These are phyloP conservation scores for Tympanoctomys barrerae DNA, from an alignment of 2,797 vertebrate genomes.

Conservation along the genomic window DNA sequence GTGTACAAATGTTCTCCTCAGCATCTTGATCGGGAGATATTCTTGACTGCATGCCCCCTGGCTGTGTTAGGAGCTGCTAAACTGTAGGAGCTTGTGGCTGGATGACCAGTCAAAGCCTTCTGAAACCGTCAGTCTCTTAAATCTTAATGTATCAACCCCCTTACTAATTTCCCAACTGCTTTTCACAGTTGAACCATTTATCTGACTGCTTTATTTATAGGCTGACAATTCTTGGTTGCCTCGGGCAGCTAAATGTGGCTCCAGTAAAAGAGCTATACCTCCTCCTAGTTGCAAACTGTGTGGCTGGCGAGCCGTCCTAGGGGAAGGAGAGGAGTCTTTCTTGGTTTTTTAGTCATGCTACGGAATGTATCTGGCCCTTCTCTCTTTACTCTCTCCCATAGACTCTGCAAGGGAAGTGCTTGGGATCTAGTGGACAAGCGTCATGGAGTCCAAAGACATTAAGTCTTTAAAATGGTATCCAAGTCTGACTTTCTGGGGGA, in stretches of 20 bases:
- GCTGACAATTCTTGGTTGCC: conserved; percentile 18
- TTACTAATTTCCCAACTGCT: conserved; percentile 32
- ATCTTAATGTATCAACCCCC: not conserved
- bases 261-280: not conserved
- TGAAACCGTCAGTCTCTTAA: conserved; percentile 27
- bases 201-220: conserved; percentile 62
- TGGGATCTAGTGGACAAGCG: not conserved
- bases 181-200: conserved; percentile 39
- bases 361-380: not conserved
- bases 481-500: not conserved
- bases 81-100: not conserved
- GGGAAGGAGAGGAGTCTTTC: not conserved
- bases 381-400: not conserved
- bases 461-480: not conserved
- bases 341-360: not conserved
- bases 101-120: not conserved
- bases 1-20: not conserved
- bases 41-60: not conserved
- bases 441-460: not conserved
- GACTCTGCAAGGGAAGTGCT: not conserved
- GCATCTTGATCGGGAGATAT: not conserved
- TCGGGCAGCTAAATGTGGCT: not conserved
- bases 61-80: not conserved
- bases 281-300: not conserved
- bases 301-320: not conserved